phyloP scores from a whole-genome alignment of 2,113 vertebrate genomes.

The Crypturellus undulatus region DNA sequence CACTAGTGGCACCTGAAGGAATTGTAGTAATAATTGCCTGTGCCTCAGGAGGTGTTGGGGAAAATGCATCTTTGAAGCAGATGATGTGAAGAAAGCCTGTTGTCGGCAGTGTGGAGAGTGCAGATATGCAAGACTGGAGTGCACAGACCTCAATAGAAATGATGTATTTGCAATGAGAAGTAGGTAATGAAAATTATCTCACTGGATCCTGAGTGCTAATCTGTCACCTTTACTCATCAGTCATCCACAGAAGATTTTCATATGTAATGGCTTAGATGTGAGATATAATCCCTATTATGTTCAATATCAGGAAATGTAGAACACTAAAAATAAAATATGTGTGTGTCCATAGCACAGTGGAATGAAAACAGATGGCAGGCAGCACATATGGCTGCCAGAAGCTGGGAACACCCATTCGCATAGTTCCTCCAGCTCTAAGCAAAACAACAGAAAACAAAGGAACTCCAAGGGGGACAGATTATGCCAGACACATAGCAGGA shows the following conservation, averaged over 20 bases:
- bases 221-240: background rate
- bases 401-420: constrained; percentile 32
- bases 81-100: background rate
- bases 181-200: background rate
- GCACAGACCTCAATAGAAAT: background rate
- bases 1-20: background rate
- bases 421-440: constrained; percentile 34
- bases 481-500: background rate
- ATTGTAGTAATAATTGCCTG: background rate
- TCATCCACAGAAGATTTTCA: background rate
- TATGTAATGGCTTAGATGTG: background rate
- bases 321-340: constrained; percentile 40
- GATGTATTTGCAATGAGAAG: background rate
- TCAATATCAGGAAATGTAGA: constrained; percentile 15
- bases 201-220: background rate
- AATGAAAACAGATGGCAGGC: constrained; percentile 59
- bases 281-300: background rate
- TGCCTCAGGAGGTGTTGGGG: background rate
- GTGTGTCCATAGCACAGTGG: constrained; percentile 31
- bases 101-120: background rate
- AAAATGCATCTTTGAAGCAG: background rate
- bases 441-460: constrained; percentile 47
- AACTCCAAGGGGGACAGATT: background rate
- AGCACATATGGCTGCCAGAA: constrained; percentile 47
- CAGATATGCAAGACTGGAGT: background rate